Percentiles rank a stretch among this genome's conserved stretches.
Evolutionary conservation across 2,888 invertebrate genomes (phyloP).

Genomic region (Spisula subtruncata): DNA sequence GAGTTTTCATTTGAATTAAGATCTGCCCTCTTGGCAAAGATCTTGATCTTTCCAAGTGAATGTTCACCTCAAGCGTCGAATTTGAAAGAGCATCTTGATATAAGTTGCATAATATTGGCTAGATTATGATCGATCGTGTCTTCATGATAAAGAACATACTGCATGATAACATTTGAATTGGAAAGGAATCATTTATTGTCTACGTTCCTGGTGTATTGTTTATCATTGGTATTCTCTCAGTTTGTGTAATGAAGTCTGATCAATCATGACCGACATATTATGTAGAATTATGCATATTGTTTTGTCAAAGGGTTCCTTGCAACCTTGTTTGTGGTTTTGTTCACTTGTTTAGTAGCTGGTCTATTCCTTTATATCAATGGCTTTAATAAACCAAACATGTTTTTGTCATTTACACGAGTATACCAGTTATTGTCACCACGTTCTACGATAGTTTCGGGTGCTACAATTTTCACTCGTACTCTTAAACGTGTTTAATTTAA

Average conservation of each 20-base stretch:
- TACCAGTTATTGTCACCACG: too few species aligned
- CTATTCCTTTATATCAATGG: too few species aligned
- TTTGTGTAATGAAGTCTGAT: neutral
- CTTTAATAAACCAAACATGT: too few species aligned
- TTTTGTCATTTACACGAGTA: too few species aligned
- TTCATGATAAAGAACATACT: neutral
- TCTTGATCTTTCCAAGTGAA: neutral
- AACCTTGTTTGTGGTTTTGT: too few species aligned
- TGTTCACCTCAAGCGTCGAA: neutral
- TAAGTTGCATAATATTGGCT: slow-evolving; percentile 3
- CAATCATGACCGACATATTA: neutral
- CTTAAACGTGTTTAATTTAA: neutral
- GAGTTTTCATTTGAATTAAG: neutral
- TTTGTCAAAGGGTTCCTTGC: too few species aligned
- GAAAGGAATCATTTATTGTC: neutral
- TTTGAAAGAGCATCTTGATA: neutral
- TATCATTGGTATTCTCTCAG: neutral
- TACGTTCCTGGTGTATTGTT: neutral
- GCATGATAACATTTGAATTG: slow-evolving; percentile 25
- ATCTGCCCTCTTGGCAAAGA: neutral
- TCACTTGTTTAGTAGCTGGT: too few species aligned
- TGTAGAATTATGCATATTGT: too few species aligned
- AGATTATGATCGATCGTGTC: neutral
- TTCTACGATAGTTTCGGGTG: too few species aligned
- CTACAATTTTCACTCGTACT: too few species aligned